Percentiles rank a stretch among this genome's conserved stretches.
Evolutionary conservation across 2,113 vertebrate species (phyloP).

Genomic region (human (Homo sapiens)): DNA sequence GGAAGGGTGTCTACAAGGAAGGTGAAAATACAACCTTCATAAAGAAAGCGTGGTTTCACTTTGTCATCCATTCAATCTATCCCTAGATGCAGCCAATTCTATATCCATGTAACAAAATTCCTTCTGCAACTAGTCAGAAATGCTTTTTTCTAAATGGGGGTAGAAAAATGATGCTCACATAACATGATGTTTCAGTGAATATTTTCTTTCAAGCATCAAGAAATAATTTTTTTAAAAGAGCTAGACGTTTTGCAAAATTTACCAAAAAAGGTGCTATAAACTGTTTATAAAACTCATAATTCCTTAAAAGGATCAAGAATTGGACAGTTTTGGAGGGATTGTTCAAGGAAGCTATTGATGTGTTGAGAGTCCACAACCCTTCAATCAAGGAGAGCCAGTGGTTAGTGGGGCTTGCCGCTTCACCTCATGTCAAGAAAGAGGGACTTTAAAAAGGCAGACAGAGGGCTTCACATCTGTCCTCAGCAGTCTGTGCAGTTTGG

Average conservation of each 20-base stretch:
- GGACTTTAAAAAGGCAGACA: not conserved
- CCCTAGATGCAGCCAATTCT: not conserved
- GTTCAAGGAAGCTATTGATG: not conserved
- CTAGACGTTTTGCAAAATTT: not conserved
- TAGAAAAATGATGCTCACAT: not conserved
- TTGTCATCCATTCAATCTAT: not conserved
- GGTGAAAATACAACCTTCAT: not conserved
- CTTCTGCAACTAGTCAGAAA: not conserved
- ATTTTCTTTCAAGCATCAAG: not conserved
- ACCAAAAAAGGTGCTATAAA: not conserved
- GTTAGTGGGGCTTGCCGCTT: not conserved
- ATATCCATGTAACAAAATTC: not conserved
- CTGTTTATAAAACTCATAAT: not conserved
- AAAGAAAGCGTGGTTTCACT: not conserved
- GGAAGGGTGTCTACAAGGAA: not conserved
- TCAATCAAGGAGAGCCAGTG: not conserved
- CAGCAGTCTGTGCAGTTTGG: not conserved
- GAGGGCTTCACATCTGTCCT: not conserved
- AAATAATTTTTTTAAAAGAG: not conserved
- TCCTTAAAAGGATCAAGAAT: not conserved
- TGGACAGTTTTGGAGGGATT: not conserved
- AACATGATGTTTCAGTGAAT: not conserved
- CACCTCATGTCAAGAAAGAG: not conserved
- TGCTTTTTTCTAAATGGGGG: not conserved
- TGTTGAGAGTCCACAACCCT: not conserved